These are phyloP conservation scores for Volucella inanis DNA, from an alignment of 2,888 invertebrate genomes.

Conservation along the genomic window DNA sequence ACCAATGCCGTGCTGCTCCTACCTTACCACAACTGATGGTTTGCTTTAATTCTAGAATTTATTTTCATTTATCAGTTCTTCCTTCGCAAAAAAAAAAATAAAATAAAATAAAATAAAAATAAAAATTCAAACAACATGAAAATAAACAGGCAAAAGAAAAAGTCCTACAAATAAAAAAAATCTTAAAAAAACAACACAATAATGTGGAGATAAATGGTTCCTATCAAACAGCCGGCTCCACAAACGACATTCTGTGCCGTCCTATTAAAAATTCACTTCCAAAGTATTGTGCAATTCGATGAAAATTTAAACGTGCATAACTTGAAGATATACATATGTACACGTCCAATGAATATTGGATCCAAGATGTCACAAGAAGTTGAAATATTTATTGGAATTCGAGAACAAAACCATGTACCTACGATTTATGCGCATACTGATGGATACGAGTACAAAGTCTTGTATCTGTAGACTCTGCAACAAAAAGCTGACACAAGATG, in stretches of 20 bases:
- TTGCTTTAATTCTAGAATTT: slow-evolving; percentile 5
- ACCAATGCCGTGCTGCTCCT: not conserved
- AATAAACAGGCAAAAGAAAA: not conserved
- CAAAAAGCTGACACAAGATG: not conserved
- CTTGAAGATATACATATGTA: not conserved
- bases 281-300: slow-evolving; percentile 10
- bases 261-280: slow-evolving; percentile 18
- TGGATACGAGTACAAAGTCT: not conserved
- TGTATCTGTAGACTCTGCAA: not conserved
- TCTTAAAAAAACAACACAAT: not conserved
- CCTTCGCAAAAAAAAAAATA: not conserved
- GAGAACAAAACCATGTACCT: slow-evolving; percentile 17
- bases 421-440: slow-evolving; percentile 28
- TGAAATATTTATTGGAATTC: slow-evolving; percentile 22
- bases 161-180: no score
- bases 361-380: slow-evolving; percentile 12
- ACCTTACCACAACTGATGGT: not conserved
- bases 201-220: slow-evolving; percentile 3
- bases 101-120: no score
- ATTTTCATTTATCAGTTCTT: not conserved
- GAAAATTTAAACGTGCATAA: slow-evolving; percentile 24
- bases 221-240: not conserved
- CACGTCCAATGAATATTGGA: slow-evolving; percentile 3
- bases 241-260: not conserved
- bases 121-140: not conserved